These are phyloP conservation scores for Argyra leucocephala DNA, from an alignment of 2,888 invertebrate species.

Conservation along the genomic window DNA sequence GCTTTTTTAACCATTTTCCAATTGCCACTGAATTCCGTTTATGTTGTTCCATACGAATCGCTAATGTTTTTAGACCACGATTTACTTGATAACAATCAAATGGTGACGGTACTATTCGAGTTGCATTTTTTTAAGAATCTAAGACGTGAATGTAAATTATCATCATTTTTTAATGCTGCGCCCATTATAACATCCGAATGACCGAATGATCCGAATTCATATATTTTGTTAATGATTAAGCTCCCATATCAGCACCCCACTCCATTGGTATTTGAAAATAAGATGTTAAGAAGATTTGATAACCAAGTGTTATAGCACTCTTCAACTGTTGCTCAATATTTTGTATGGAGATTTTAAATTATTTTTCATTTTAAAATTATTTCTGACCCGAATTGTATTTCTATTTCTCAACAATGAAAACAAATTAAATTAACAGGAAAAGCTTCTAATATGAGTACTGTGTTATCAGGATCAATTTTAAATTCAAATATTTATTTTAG, in stretches of 20 bases:
- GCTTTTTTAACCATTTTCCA: conserved; percentile 70
- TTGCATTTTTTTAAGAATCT: conserved; percentile 73
- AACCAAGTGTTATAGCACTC: no score
- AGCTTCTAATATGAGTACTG: no score
- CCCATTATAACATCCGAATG: conserved; percentile 98
- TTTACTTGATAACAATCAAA: conserved; percentile 93
- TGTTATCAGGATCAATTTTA: no score
- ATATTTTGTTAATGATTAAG: conserved; percentile 93
- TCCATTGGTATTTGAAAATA: conserved; percentile 85
- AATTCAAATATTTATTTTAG: no score
- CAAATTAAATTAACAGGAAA: no score
- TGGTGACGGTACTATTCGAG: conserved; percentile 86
- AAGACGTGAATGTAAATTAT: conserved; percentile 60
- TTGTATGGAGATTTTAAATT: no score
- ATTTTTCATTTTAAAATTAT: no score
- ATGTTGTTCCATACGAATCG: conserved; percentile 84
- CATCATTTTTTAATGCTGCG: conserved; percentile 63
- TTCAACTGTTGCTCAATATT: no score
- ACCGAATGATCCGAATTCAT: no score
- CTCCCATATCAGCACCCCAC: conserved; percentile 80
- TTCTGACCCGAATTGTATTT: no score
- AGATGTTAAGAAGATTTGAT: no score
- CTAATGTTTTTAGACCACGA: conserved; percentile 85
- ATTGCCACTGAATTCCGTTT: conserved; percentile 66
- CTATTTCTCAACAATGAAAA: no score